A percentile compares a stretch with the other conserved stretches of the same genome.
phyloP scores from a whole-genome alignment of 2,113 vertebrate species.

The Echinops telfairi region DNA sequence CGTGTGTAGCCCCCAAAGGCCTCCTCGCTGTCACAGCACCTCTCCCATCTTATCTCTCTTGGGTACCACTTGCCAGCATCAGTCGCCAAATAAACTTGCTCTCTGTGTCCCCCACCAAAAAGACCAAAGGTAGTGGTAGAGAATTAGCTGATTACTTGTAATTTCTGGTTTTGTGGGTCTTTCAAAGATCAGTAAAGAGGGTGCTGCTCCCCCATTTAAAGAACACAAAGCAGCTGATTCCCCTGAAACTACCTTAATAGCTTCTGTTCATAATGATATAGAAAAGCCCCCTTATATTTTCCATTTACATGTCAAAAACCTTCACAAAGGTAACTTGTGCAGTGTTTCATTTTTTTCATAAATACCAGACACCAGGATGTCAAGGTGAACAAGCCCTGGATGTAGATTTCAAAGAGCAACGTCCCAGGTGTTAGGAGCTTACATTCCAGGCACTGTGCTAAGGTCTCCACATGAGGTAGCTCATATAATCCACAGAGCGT shows the following conservation, averaged over 20 bases:
- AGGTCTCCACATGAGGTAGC: not conserved
- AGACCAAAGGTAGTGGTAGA: no score
- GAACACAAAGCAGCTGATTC: not conserved
- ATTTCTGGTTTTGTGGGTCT: not conserved
- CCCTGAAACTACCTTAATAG: not conserved
- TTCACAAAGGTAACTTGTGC: not conserved
- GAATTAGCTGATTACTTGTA: not conserved
- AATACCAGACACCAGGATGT: not conserved
- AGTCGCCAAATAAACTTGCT: no score
- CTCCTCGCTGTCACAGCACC: no score
- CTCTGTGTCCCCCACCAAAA: no score
- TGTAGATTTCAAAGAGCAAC: not conserved
- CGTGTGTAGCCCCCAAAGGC: no score
- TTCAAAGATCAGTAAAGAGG: not conserved
- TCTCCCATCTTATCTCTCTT: no score
- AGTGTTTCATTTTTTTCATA: not conserved
- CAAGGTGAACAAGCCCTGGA: not conserved
- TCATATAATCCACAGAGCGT: not conserved
- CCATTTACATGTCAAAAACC: not conserved
- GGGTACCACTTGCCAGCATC: no score
- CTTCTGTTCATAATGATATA: not conserved
- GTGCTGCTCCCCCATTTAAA: not conserved
- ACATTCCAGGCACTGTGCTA: not conserved
- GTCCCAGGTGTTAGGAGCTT: not conserved
- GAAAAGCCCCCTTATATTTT: not conserved